Base-by-base conservation (phyloP, 1,140 invertebrate genomes). In the Diploscapter pachys region DNA sequence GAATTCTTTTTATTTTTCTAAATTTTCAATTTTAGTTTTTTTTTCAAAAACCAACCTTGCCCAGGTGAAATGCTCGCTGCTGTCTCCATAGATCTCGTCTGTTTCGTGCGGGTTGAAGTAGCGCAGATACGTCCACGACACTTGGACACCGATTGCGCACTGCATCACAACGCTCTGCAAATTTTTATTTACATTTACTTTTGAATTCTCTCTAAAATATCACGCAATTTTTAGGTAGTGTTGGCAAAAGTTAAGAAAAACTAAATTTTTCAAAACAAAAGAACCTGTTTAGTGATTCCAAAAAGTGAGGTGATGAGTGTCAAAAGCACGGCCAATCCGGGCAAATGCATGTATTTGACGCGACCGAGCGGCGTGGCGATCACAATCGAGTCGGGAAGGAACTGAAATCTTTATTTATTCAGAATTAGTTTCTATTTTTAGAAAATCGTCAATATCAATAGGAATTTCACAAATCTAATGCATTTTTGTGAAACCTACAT, bases 321-420 rank as follows among this genome's bases (percentile, higher is more conserved):
- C 49, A 76, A 63, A n/a, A 73, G 52, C 4, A 79, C 59, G 5
- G 63, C 31, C 2, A 59, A 69, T 8, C 82, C 66, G 4, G 82
- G 82, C n/a, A 84, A 75, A 73, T 84, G 83, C 8, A 78, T 80
- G 71, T 84, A 85, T 57, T 84, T 84, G 49, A 84, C 63, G 31
- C 82, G 68, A 11, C 82, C 82, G 48, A 76, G 59, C 4, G 82
- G 80, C 11, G 82, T 84, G 3, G 83, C 82, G 8, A 84, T 49
- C 6, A 84, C 61, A 3, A 84, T 81, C 1, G 81, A 73, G 57
- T 84, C 82, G 5, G 82, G 82, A 5, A 84, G 63, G 67, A 83
- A 84, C 82, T 84, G 73, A 66, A 82, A 71, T n/a, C 1, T 31
- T 0, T 31, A 31, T 31, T 31, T 31, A 31, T 31, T 31, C 31